Evolutionary conservation across 2,888 invertebrate species (phyloP), one percentile per base, ranked within the genome.

Genomic region (Callyntrura sp.): DNA sequence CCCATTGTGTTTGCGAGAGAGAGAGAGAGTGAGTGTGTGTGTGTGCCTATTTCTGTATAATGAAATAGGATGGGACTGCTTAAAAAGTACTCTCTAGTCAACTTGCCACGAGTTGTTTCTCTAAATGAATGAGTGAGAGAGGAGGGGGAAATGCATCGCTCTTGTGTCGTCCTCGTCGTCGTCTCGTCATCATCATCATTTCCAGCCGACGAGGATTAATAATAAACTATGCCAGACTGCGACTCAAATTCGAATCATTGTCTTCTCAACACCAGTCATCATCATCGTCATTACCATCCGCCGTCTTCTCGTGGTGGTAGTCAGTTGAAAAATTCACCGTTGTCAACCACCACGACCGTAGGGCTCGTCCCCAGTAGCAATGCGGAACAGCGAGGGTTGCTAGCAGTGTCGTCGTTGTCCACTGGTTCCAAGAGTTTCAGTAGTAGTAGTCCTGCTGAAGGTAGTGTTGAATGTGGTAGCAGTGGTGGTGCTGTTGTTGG

Each of bases 141-240:
- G 76, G 35, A 55, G 73, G 76, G 88, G 83, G 88, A 88, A 88
- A 88, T 88, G 88, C 88, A 88, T 73, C 62, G 70, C 68, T 87
- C 81, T 23, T 45, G 12, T 43, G 55, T 51, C 62, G 84, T 51
- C 68, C 14, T 70, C 51, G 84, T 68, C 68, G 23, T 51, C 51
- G 55, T 68, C 55, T 88, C 87, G 43, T 73, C 81, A 81, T 88
- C 73, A 68, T 70, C 68, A 57, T 60, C 51, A 65, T 35, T 81
- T 55, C 81, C 60, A 73, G 43, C 17, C 65, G 25, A 79, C 28
- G 79, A 55, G 20, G 28, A 79, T 57, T 79, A 79, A 57, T 57
- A 73, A 70, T 35, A 55, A 25, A 83, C 45, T 83, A 88, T 88
- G 88, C 83, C 76, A 88, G 83, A 87, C 81, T 81, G 81, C 82